Conservation (phyloP, 2,797 vertebrate genomes). For the Thunnus albacares region DNA sequence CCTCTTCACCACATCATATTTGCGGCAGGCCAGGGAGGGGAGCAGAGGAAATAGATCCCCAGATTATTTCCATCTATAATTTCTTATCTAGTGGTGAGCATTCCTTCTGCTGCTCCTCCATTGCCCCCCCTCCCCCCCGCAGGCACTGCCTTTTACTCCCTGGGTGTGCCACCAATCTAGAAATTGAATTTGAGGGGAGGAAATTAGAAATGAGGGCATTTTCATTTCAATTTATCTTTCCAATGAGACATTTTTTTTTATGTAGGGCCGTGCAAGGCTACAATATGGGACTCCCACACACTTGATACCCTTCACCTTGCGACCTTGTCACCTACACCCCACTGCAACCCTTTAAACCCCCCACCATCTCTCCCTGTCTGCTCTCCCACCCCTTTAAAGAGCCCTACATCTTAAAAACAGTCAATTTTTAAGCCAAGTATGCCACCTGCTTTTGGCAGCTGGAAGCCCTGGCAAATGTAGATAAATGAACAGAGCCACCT, state of each 20-base stretch:
- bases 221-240: slow-evolving; percentile 77
- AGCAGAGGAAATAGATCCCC: slow-evolving; percentile 71
- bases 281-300: slow-evolving; percentile 45
- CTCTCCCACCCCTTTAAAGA: slow-evolving; percentile 68
- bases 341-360: slow-evolving; percentile 54
- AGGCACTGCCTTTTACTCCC: slow-evolving; percentile 68
- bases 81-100: slow-evolving; percentile 75
- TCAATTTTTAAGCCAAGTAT: slow-evolving; percentile 85
- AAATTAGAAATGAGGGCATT: slow-evolving; percentile 79
- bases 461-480: slow-evolving; percentile 86
- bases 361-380: slow-evolving; percentile 52
- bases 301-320: slow-evolving; percentile 60
- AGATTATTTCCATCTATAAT: slow-evolving; percentile 84
- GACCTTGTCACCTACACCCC: slow-evolving; percentile 67
- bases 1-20: slow-evolving; percentile 75
- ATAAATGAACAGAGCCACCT: slow-evolving; percentile 89
- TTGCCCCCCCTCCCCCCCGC: slow-evolving; percentile 22
- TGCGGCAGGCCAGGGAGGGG: slow-evolving; percentile 62
- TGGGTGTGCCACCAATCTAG: slow-evolving; percentile 72
- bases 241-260: slow-evolving; percentile 68
- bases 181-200: slow-evolving; percentile 79
- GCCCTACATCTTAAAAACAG: slow-evolving; percentile 85
- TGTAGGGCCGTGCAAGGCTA: slow-evolving; percentile 48
- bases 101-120: slow-evolving; percentile 53
- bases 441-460: slow-evolving; percentile 88